Evolutionary conservation across 2,888 invertebrate genomes (phyloP).

Genomic region (Aromia moschata): DNA sequence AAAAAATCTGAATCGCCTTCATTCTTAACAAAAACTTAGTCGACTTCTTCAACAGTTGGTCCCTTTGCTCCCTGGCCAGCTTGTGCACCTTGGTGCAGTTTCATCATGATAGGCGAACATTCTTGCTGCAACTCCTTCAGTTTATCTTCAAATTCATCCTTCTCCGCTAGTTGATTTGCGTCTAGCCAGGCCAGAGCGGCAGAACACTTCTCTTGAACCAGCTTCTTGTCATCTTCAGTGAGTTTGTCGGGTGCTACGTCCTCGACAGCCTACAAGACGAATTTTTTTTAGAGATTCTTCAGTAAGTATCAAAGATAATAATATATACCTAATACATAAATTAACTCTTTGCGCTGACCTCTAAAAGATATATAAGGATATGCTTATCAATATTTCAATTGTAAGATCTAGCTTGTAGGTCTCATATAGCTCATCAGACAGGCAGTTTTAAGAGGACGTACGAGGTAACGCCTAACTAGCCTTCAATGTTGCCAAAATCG

Average conservation of each 20-base stretch:
- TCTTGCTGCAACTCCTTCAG: constrained; percentile 78
- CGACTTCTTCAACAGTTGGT: constrained; percentile 76
- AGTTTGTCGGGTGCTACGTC: constrained; percentile 73
- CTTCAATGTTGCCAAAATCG: too few relatives aligned
- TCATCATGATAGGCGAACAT: constrained; percentile 84
- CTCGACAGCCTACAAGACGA: constrained; percentile 71
- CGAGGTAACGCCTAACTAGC: too few relatives aligned
- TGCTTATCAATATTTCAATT: too few relatives aligned
- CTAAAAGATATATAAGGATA: too few relatives aligned
- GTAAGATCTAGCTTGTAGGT: too few relatives aligned
- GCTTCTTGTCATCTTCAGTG: constrained; percentile 74
- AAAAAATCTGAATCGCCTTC: too few relatives aligned
- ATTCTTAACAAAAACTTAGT: constrained; percentile 66
- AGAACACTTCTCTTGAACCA: constrained; percentile 74
- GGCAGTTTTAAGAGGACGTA: too few relatives aligned
- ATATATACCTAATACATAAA: too few relatives aligned
- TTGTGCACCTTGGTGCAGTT: constrained; percentile 74
- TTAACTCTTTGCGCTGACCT: too few relatives aligned
- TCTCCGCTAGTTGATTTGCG: constrained; percentile 78
- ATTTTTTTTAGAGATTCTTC: too few relatives aligned
- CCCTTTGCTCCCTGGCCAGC: constrained; percentile 58
- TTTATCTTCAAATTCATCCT: constrained; percentile 80
- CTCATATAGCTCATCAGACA: too few relatives aligned
- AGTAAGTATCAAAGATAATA: too few relatives aligned
- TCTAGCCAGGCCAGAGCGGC: constrained; percentile 84